phyloP scores from a whole-genome alignment of 2,888 invertebrate species.

The Oscheius sp. region DNA sequence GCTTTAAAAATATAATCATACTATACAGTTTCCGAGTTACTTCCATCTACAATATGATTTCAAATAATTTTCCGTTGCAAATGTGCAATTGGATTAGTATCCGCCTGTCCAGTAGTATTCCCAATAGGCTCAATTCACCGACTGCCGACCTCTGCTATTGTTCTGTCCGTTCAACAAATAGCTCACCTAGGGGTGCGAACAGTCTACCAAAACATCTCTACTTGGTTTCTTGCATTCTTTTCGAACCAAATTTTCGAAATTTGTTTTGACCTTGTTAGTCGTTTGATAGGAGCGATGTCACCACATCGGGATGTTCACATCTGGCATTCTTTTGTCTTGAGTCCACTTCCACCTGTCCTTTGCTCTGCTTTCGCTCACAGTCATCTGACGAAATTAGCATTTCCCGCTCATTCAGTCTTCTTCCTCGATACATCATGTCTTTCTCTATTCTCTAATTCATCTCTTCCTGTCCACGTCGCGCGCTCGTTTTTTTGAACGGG shows the following conservation, averaged over 20 bases:
- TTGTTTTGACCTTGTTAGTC: slow-evolving; percentile 16
- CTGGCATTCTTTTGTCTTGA: slow-evolving; percentile 31
- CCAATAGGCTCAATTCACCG: slow-evolving; percentile 30
- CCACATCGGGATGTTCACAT: slow-evolving; percentile 18
- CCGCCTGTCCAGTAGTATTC: neutral
- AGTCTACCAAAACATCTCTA: neutral
- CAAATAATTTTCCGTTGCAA: too few relatives aligned
- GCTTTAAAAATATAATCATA: too few relatives aligned
- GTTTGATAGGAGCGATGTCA: slow-evolving; percentile 5
- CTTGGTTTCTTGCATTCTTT: too few relatives aligned
- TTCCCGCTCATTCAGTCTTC: slow-evolving; percentile 1
- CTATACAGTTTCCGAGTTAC: too few relatives aligned
- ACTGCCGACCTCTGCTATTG: slow-evolving; percentile 30
- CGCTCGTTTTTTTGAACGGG: slow-evolving; percentile 35
- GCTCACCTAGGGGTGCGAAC: slow-evolving; percentile 6
- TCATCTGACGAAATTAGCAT: slow-evolving; percentile 5
- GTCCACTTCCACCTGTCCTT: slow-evolving; percentile 21
- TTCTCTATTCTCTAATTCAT: slow-evolving; percentile 19
- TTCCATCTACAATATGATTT: too few relatives aligned
- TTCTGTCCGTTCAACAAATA: slow-evolving; percentile 33
- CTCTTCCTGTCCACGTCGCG: slow-evolving; percentile 28
- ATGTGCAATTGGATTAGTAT: too few relatives aligned
- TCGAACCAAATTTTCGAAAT: neutral
- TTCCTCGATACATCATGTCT: neutral
- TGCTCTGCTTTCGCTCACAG: slow-evolving; percentile 1